Evolutionary conservation across 2,888 invertebrate genomes (phyloP), one percentile per base, ranked within the genome.

Genomic region (Drosophila acutilabella): DNA sequence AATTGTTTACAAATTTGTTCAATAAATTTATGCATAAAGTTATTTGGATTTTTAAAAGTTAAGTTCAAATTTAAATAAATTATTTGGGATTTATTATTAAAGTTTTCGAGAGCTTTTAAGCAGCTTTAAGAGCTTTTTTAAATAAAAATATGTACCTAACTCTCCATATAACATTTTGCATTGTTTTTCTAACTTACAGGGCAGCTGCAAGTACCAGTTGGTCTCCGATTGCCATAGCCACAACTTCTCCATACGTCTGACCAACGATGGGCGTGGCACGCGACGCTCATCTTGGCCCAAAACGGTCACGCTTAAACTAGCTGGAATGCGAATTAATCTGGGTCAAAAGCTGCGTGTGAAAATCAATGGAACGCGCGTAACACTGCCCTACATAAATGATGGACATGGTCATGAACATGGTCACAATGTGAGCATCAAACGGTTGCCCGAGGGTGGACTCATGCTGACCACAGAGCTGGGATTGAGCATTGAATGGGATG

Each of bases 221-320:
- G 95, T 96, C 0, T 95, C 97, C 16, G 98, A 98, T 91, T 98
- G 98, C 90, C 93, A 92, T 26, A 95, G 95, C 80, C 94, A 95
- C 81, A 94, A 95, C 13, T 98, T 98, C 91, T 96, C 97, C 7
- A 96, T 98, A 71, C 94, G 97, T 66, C 97, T 98, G 64, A 96
- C 97, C 41, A 98, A 98, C 90, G 97, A 97, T 89, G 97, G 96
- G 1, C 94, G 96, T 72, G 90, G 90, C 59, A 96, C 96, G 13
- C 95, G 95, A 78, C 95, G 95, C 66, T 98, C 97, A n/a, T 96
- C 98, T 0, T 97, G 97, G 96, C 97, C 98, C 0, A 96, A 97
- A 90, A 96, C 97, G 33, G 96, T 98, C 14, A 96, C 96, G 4
- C 93, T 97, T 2, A 96, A 96, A 91, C 95, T 96, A 66, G 95